Evolutionary conservation across 1,140 invertebrate genomes (phyloP).

Genomic region (Apis mellifera): DNA sequence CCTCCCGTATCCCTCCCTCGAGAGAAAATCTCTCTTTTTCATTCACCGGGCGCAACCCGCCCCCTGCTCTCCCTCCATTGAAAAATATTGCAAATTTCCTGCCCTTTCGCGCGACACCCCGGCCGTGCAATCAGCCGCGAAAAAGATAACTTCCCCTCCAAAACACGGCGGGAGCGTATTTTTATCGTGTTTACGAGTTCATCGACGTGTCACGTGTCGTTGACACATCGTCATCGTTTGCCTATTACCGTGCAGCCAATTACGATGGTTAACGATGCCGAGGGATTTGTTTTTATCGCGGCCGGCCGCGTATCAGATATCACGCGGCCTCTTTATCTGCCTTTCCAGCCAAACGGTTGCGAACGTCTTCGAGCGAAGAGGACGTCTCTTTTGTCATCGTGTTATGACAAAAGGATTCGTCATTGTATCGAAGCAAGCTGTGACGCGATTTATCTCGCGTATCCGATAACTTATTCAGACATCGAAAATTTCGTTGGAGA

Average conservation of each 20-base stretch:
- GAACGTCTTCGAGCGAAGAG: not conserved
- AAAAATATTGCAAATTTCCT: slow-evolving; percentile 72
- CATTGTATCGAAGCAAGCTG: not conserved
- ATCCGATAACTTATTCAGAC: too few relatives aligned
- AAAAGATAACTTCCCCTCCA: slow-evolving; percentile 60
- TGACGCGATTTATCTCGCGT: not conserved
- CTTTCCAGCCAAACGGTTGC: not conserved
- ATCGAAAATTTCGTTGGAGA: too few relatives aligned
- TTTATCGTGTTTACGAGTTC: slow-evolving; percentile 51
- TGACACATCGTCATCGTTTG: slow-evolving; percentile 43
- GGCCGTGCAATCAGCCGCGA: slow-evolving; percentile 48
- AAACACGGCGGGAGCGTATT: slow-evolving; percentile 19
- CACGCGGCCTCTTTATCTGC: not conserved
- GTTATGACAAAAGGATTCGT: not conserved
- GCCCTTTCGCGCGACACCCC: slow-evolving; percentile 46
- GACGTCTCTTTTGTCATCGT: not conserved
- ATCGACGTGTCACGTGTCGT: slow-evolving; percentile 51
- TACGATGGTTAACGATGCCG: slow-evolving; percentile 26
- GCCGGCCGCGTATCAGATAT: slow-evolving; percentile 6
- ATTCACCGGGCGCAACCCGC: not conserved
- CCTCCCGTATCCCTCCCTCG: slow-evolving; percentile 9
- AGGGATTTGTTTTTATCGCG: slow-evolving; percentile 45
- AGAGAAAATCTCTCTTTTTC: slow-evolving; percentile 53
- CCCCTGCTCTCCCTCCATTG: slow-evolving; percentile 52
- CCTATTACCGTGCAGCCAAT: slow-evolving; percentile 34